Evolutionary conservation across 1,140 invertebrate species (phyloP), one percentile per base, ranked within the genome.

Genomic region (Orius insidiosus): DNA sequence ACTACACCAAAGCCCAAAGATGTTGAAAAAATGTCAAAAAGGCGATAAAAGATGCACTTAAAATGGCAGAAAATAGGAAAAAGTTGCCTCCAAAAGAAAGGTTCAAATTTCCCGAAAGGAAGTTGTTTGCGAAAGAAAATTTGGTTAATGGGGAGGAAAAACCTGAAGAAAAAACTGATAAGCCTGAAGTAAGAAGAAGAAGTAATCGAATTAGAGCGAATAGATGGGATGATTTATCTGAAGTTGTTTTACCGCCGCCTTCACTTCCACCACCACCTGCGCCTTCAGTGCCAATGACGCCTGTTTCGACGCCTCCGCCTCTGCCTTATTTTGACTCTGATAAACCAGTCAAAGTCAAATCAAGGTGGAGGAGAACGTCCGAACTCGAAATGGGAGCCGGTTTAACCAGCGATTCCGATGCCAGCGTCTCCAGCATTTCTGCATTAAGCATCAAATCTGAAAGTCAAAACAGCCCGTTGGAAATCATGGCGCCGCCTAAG

Each of bases 301-400:
- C 35, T 9, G 9, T 15, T 4, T 36, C 41, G 10, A 11, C 41
- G 4, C 14, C 24, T 24, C 13, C 15, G n/a, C 34, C 14, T 24
- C 31, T 15, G 2, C 13, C 34, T 8, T 13, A 6, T 5, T 54
- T 51, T 31, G 68, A 70, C 32, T 59, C 61, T 4, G 71, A 72
- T 33, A 80, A 76, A 63, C 80, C 80, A 2, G 77, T 83, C 5
- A 86, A 86, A 68, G 81, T 89, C 0, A 89, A 88, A 60, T 85
- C 83, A 4, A 65, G 84, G 16, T 88, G 85, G 84, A 62, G 83
- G 40, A 63, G 82, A 49, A 82, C 77, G 1, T 85, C 81, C 64
- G 84, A 88, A 60, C 63, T 85, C 34, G 84, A 88, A 62, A 77
- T 79, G 74, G 70, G 71, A 10, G 65, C 69, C 45, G 53, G 36